Evolutionary conservation across 1,140 invertebrate species (phyloP), one percentile per base, ranked within the genome.

Genomic region (Gonioctena quinquepunctata): DNA sequence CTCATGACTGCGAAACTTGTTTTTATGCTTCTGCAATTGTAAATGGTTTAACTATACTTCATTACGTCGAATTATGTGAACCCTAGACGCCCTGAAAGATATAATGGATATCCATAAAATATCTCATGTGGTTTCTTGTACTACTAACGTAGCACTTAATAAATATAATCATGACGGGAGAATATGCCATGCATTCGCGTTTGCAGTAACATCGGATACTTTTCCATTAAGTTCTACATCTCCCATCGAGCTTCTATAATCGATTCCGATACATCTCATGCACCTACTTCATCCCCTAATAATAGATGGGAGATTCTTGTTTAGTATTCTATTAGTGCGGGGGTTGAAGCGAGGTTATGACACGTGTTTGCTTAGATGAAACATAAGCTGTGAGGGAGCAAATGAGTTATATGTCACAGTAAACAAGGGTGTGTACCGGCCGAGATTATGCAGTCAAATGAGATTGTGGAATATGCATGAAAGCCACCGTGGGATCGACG

Each of bases 401-500:
- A 72, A 74, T 76, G 72, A 76, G 68, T 72, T 68, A 70, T 60
- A 66, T 70, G 75, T 77, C 73, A 77, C 69, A 66, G 69, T 75
- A 75, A 73, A 73, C 69, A 75, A 76, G 72, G 70, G 70, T 74
- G 72, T 74, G 69, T 72, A 54, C 59, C 63, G 76, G 64, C 67
- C 62, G 64, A 74, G 77, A 79, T 79, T 79, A 79, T 71, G 71
- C 69, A 77, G 77, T 77, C 76, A 79, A 79, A 79, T 79, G 76
- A 79, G 72, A 77, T 79, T 77, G 72, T 79, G 76, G 77, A 79
- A 79, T 79, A 79, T 79, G 77, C 76, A 79, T 79, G 77, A 73
- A 77, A 62, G 60, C 73, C 68, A 63, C 70, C 65, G 68, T 64
- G 72, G 75, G 62, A 62, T 42, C 21, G 52, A 19, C n/a, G 52